phyloP scores from a whole-genome alignment of 2,888 invertebrate species.

The Brenthis ino region DNA sequence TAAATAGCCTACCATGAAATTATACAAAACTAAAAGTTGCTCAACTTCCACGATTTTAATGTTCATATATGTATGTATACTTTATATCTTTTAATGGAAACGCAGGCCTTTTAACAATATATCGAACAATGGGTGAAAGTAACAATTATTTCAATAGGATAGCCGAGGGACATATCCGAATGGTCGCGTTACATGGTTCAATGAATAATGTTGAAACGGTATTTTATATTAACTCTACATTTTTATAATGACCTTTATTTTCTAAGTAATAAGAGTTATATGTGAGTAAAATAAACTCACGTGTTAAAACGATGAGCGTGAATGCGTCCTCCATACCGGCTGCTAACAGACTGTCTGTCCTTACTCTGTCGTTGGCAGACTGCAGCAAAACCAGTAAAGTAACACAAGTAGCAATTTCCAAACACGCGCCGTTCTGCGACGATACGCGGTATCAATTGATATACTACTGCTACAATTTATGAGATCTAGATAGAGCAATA shows the following conservation, averaged over 20 bases:
- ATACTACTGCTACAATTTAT: slow-evolving; percentile 8
- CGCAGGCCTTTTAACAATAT: neutral
- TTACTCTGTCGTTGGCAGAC: neutral
- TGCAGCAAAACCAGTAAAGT: slow-evolving; percentile 33
- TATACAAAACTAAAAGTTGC: too few species aligned
- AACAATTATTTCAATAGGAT: slow-evolving; percentile 23
- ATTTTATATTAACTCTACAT: slow-evolving; percentile 12
- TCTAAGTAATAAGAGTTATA: neutral
- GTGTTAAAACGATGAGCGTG: slow-evolving; percentile 69
- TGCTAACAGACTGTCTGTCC: slow-evolving; percentile 49
- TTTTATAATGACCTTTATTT: slow-evolving; percentile 14
- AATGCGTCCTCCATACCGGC: slow-evolving; percentile 63
- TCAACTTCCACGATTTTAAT: too few species aligned
- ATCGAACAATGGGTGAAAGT: slow-evolving; percentile 37
- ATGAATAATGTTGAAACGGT: slow-evolving; percentile 35
- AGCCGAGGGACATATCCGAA: slow-evolving; percentile 8
- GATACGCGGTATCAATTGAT: slow-evolving; percentile 7
- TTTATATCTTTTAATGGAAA: slow-evolving; percentile 7
- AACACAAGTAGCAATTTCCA: slow-evolving; percentile 34
- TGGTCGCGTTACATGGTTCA: slow-evolving; percentile 34
- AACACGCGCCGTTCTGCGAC: slow-evolving; percentile 12
- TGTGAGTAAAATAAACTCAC: slow-evolving; percentile 55
- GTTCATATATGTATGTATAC: too few species aligned
- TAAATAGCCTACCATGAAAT: too few species aligned
- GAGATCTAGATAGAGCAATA: neutral